Base-by-base conservation (phyloP, 2,888 invertebrate genomes). In the Pediacus dermestoides region DNA sequence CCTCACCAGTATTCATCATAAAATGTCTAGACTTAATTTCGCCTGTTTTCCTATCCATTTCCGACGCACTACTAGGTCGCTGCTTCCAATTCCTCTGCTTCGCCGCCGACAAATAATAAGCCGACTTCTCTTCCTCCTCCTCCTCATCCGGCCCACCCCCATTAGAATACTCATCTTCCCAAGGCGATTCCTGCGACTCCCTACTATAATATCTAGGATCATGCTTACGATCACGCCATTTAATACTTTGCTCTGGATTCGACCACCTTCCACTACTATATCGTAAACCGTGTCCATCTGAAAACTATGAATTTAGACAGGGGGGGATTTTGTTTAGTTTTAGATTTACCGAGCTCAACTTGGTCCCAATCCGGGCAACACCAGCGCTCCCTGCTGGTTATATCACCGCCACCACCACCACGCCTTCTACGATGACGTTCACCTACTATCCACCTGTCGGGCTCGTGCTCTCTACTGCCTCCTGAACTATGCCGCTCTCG, bases 121-220 rank as follows among this genome's bases (percentile, higher is more conserved):
- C 53, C 2, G 67, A 59, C 27, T 57, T 57, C 1, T 52, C 32
- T 34, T 67, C 66, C 25, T 67, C 67, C 2, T 61, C 58, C 37
- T 66, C 68, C 27, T 57, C 57, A 1, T 52, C 32, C 34, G 66
- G 65, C 25, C 66, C 67, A 2, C 61, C 58, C 37, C 66, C 68
- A 39, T 68, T 65, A 3, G 60, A 52, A 44, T 79, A 78, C 41
- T 80, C 78, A 40, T 68, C 73, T 52, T 81, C 82, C 73, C 83
- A 79, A 8, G 80, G 72, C 27, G 70, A 70, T 50, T 79, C 71
- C 42, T 69, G 68, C 1, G 68, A 66, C 16, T 68, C 68, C 16
- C 68, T 53, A 30, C 60, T 58, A 40, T 66, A 67, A 42, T 67
- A 66, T 11, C 66, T 48, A 7, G 68, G 66, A 37, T 74, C 74